phyloP scores from a whole-genome alignment of 35 echinoderm and acorn worm genomes.

The Nesometra sesokonis region DNA sequence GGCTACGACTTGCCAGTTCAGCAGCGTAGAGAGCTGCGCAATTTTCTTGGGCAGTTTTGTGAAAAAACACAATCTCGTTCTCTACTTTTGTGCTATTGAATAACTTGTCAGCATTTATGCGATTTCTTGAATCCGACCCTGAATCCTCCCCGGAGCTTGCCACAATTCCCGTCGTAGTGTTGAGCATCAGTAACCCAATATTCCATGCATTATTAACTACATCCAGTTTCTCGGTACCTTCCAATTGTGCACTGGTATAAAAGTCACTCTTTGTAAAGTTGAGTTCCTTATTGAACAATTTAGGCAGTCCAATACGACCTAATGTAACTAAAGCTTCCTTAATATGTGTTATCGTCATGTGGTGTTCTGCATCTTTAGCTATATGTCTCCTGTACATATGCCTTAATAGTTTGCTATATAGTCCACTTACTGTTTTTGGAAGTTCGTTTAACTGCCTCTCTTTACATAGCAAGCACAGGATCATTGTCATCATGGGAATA shows the following conservation, averaged over 20 bases:
- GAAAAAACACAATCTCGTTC: neutral
- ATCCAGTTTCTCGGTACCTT: neutral
- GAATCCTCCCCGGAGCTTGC: neutral
- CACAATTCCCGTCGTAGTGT: neutral
- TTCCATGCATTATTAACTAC: neutral
- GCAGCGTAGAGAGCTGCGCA: neutral
- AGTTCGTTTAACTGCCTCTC: neutral
- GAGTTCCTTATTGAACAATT: neutral
- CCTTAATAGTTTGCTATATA: neutral
- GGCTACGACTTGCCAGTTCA: neutral
- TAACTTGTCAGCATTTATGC: too few relatives aligned
- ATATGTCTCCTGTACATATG: neutral
- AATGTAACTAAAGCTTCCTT: neutral
- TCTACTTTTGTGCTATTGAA: neutral
- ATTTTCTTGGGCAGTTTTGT: neutral
- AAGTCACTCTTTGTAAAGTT: neutral
- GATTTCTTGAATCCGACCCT: neutral
- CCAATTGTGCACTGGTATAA: neutral
- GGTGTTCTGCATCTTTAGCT: neutral
- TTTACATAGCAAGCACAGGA: constrained; percentile 27
- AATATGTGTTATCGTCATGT: neutral
- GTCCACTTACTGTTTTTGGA: neutral
- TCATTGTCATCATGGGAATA: constrained; percentile 14
- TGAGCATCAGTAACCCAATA: neutral
- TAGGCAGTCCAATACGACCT: neutral